Evolutionary conservation across 37 sponge, comb jelly and placozoan species (phyloP), one percentile per base, ranked within the genome.

Genomic region (Haliclona indistincta): DNA sequence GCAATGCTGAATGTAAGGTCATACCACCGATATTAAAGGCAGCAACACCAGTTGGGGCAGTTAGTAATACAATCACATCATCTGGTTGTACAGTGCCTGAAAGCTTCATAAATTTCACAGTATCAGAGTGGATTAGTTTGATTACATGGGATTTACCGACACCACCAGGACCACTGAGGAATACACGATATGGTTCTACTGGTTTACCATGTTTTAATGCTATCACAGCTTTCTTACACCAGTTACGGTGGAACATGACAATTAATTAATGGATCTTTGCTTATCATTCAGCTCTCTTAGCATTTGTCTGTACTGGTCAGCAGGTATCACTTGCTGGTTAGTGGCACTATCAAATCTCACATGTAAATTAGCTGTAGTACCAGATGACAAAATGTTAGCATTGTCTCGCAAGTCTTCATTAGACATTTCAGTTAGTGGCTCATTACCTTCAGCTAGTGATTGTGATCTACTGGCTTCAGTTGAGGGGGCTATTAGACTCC

Each of bases 71-170:
- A 40, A 43, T 23, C 20, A 74, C 63, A 65, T 52, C 67, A 56
- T 63, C 75, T 55, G 75, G 76, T 38, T 74, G 42, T 22, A 67
- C 10, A 29, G 22, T 38, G 4, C 55, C 61, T 62, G 67, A 54
- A 26, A 40, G 56, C 22, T 67, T 62, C 22, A 73, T 4, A n/a
- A 66, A 43, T 64, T 52, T 73, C 43, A 82, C 29, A 20, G 75
- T 74, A 20, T 72, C 81, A 43, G 65, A 49, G 28, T 64, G 66
- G 22, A 82, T 43, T 15, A 82, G 51, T 33, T 51, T 77, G 2
- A 84, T 76, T 3, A 84, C 55, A 64, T 64, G 67, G 13, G 66
- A 69, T 70, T 84, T 84, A 37, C 78, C 77, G 44, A 76, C 78
- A 64, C 78, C 85, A 63, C 77, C 78, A 62, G 72, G 71, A 39